Evolutionary conservation across 35 echinoderm and acorn worm genomes (phyloP), one percentile per base, ranked within the genome.

Genomic region (Lytechinus variegatus): DNA sequence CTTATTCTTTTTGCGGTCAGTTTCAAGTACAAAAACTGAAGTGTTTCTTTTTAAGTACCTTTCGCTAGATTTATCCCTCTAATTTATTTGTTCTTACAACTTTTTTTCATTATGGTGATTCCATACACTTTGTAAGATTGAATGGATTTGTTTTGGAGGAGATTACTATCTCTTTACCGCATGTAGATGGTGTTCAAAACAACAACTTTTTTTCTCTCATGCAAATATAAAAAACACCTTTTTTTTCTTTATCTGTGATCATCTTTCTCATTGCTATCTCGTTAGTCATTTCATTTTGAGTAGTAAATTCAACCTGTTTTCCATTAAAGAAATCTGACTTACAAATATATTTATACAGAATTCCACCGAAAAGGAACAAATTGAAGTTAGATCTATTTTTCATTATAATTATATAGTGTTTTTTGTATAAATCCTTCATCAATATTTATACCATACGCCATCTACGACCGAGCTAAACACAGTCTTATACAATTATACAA

Each of bases 1-100:
- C 88, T 90, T 90, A 90, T 90, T 90, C 88, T 90, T 44, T 90
- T 90, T 90, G 88, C 52, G 88, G 88, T 90, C 88, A 54, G 16
- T 79, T 79, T 79, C 66, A 79, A 79, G 66, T 79, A 79, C 66
- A n/a, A 79, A 79, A 79, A 44, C 16, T 79, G 66, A 79, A 79
- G 66, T 79, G 66, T 79, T 79, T 79, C 66, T 79, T n/a, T 44
- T n/a, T 79, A 79, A 79, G 66, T 24, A 4, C 66, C 14, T 79
- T 79, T 79, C 19, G 66, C 66, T 79, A 79, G 66, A 79, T 79
- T 79, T 79, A 79, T 79, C 66, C 66, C 66, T 79, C 66, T 79
- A 79, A 79, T 79, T 79, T 79, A 79, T 79, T 79, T 79, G 66
- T 79, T 79, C 66, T 79, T 79, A 79, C 66, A 24, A 19, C 66